These are phyloP conservation scores for Cebus imitator DNA, from an alignment of 2,113 vertebrate genomes.

Conservation along the genomic window DNA sequence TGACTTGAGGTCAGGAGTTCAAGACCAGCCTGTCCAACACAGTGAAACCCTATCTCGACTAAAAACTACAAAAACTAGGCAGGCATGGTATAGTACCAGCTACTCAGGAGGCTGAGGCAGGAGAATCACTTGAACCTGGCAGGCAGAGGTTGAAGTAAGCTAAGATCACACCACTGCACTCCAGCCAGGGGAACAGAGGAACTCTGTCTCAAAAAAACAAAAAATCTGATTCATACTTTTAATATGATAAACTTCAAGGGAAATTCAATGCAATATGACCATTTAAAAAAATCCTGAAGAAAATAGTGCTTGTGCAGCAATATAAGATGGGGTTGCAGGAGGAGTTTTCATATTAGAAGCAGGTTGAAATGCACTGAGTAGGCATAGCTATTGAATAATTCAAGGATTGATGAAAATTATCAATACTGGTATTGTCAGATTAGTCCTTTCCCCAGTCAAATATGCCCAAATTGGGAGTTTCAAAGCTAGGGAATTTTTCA, in stretches of 20 bases:
- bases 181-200: too few species aligned
- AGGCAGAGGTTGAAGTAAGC: too few species aligned
- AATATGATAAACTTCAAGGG: not conserved
- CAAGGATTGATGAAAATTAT: not conserved
- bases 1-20: too few species aligned
- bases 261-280: constrained; percentile 18
- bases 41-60: too few species aligned
- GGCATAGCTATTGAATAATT: not conserved
- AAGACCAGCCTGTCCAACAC: too few species aligned
- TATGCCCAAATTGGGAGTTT: not conserved
- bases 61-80: too few species aligned
- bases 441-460: not conserved
- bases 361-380: not conserved
- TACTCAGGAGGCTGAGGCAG: too few species aligned
- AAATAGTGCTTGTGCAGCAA: not conserved
- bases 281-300: not conserved
- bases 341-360: not conserved
- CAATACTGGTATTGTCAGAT: not conserved
- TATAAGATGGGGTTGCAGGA: not conserved
- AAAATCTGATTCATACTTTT: not conserved
- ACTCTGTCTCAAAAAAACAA: too few species aligned
- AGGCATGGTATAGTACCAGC: too few species aligned
- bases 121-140: too few species aligned
- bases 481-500: not conserved
- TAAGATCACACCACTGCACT: too few species aligned